Conservation (phyloP, 1,140 invertebrate genomes). For the Chrysomallon squamiferum region DNA sequence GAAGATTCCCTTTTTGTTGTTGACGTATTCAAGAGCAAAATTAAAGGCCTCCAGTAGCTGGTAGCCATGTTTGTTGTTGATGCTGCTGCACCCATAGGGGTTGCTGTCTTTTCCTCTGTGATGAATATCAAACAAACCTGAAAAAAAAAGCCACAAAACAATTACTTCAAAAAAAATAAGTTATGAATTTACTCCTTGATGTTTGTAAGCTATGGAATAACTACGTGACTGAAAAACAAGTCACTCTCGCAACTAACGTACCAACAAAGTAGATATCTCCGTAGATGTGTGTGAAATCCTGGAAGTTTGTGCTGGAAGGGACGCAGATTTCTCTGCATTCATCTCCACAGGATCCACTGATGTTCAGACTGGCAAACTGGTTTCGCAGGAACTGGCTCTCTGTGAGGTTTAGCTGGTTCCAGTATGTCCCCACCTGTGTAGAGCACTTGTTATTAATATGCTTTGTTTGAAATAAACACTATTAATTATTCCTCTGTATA, state of each 20-base stretch:
- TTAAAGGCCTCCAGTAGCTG: conserved; percentile 59
- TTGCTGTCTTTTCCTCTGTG: conserved; percentile 36
- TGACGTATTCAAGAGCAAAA: conserved; percentile 55
- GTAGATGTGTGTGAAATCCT: conserved; percentile 42
- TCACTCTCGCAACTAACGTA: too few species aligned
- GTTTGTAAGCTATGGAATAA: neutral
- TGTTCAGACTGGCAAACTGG: too few species aligned
- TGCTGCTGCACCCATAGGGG: conserved; percentile 56
- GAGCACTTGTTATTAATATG: too few species aligned
- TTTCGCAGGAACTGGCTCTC: too few species aligned
- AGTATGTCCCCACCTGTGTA: too few species aligned
- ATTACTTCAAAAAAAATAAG: neutral
- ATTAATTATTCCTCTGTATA: too few species aligned
- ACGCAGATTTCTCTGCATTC: conserved; percentile 13
- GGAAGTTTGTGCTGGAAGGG: conserved; percentile 27
- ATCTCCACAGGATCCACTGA: too few species aligned
- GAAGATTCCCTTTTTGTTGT: conserved; percentile 44
- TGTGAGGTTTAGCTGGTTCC: too few species aligned
- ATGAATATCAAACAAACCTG: conserved; percentile 60
- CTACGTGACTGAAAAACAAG: too few species aligned
- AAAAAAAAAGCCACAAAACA: conserved; percentile 9
- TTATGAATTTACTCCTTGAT: neutral
- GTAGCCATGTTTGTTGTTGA: conserved; percentile 54
- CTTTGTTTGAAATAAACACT: too few species aligned
- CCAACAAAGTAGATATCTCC: conserved; percentile 56